phyloP scores from a whole-genome alignment of 1,140 invertebrate species.

The Drosophila gunungcola region DNA sequence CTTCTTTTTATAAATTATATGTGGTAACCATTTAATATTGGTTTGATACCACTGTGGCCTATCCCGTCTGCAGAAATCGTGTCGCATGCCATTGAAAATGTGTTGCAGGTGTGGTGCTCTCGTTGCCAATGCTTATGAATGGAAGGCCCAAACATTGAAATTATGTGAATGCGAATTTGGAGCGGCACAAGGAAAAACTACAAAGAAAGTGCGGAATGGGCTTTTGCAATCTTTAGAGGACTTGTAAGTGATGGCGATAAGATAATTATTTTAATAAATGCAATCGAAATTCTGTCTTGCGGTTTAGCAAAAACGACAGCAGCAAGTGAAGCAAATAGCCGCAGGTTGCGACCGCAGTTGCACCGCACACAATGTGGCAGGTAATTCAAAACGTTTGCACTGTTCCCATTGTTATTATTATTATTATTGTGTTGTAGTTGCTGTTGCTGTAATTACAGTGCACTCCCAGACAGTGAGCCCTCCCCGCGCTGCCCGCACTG shows the following conservation, averaged over 20 bases:
- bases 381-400: slow-evolving; percentile 73
- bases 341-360: slow-evolving; percentile 39
- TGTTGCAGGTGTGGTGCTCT: slow-evolving; percentile 63
- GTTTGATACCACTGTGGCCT: slow-evolving; percentile 16
- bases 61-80: slow-evolving; percentile 48
- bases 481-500: slow-evolving; percentile 5
- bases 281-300: slow-evolving; percentile 64
- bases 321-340: slow-evolving; percentile 39
- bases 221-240: slow-evolving; percentile 14
- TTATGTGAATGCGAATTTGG: slow-evolving; percentile 24
- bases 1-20: not conserved
- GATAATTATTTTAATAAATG: slow-evolving; percentile 71
- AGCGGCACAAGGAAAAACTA: slow-evolving; percentile 27
- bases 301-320: slow-evolving; percentile 60
- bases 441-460: slow-evolving; percentile 55
- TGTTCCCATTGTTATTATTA: slow-evolving; percentile 67
- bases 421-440: slow-evolving; percentile 41
- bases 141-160: slow-evolving; percentile 58
- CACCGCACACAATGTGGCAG: slow-evolving; percentile 45
- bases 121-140: slow-evolving; percentile 57
- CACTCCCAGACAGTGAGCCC: slow-evolving; percentile 16
- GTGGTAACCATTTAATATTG: not conserved
- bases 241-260: slow-evolving; percentile 50
- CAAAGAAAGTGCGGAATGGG: slow-evolving; percentile 21
- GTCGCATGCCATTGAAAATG: slow-evolving; percentile 71